Conservation (phyloP, 2,113 vertebrate genomes). For the Numenius arquata region DNA sequence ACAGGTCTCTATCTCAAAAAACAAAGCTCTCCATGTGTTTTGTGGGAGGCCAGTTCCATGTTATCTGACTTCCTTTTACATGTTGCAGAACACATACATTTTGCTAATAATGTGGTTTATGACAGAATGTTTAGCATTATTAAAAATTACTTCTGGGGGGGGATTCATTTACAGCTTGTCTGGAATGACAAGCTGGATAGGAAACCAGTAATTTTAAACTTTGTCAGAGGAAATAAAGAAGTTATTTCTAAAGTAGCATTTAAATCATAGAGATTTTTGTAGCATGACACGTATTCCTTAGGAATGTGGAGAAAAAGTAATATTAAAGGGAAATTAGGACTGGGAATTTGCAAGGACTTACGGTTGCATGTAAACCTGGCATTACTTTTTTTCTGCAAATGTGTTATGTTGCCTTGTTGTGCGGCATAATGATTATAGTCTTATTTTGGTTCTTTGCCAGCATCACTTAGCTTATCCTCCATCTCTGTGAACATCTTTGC, state of each 20-base stretch:
- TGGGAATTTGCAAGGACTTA: background rate
- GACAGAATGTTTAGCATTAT: background rate
- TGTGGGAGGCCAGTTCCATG: background rate
- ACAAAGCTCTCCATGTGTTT: background rate
- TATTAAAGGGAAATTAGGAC: background rate
- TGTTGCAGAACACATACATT: background rate
- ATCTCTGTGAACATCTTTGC: background rate
- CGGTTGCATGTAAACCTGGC: rapidly evolving
- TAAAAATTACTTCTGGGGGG: background rate
- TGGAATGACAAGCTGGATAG: background rate
- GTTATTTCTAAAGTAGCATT: background rate
- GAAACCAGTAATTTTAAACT: background rate
- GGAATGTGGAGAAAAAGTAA: background rate
- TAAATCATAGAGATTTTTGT: background rate
- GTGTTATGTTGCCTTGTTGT: background rate
- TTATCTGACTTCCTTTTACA: background rate
- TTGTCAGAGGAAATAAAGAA: background rate
- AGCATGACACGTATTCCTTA: rapidly evolving
- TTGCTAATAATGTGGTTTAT: background rate
- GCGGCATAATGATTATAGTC: background rate
- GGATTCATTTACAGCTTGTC: background rate
- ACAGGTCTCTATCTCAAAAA: background rate
- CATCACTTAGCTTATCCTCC: background rate
- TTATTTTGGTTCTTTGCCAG: background rate
- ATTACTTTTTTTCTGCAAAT: background rate